Evolutionary conservation across 2,888 invertebrate species (phyloP), one percentile per base, ranked within the genome.

Genomic region (Zaprionus bogoriensis): DNA sequence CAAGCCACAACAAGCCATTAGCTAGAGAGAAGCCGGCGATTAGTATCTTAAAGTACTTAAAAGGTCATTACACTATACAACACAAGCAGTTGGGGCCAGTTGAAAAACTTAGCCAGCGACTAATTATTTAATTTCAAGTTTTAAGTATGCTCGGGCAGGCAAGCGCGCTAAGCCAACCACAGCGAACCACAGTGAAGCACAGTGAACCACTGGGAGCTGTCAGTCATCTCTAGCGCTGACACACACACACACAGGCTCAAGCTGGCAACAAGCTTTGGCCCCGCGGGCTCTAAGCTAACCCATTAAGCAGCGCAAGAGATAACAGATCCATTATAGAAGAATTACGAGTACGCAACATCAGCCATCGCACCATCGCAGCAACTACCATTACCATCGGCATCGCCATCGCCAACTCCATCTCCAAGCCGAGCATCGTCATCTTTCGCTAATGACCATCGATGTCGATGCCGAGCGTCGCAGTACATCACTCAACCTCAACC

Each of bases 31-130:
- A 63, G 45, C 74, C 51, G 58, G 70, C 79, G 83, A 85, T 85
- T 82, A 83, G 75, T 83, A 85, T 85, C 84, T 85, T 77, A 86
- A 83, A 86, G 81, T 81, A 84, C 75, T 86, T 86, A 86, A 85
- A 84, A 86, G 84, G 84, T 83, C 86, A 73, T 86, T 85, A 83
- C 81, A 78, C 84, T 76, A 79, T 50, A 57, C 25, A 4, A 19
- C 12, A 38, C 7, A n/a, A 32, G 10, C 38, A 27, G 10, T 20
- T 22, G 20, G 48, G 52, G 38, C 36, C 53, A 46, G 50, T 53
- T 57, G 53, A 76, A 63, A 67, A 82, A 84, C 87, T 82, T 82
- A 64, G 81, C 78, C 82, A 87, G 67, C 87, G 73, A 82, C 82
- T 82, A 82, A 82, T 82, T 82, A 82, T 82, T 82, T 87, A 82